Base-by-base conservation (phyloP, 2,797 vertebrate species). In the Rhinella marina region DNA sequence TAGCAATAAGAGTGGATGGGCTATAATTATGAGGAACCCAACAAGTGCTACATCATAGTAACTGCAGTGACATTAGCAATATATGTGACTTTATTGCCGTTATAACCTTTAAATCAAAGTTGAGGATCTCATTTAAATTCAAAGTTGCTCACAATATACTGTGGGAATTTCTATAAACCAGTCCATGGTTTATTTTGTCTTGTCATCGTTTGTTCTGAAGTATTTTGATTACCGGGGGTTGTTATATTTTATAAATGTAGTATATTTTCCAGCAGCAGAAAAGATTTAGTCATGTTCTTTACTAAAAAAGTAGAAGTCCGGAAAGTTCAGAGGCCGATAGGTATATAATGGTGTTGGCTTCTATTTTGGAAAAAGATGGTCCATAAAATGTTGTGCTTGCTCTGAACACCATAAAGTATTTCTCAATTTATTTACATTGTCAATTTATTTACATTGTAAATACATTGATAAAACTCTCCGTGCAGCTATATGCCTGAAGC, bases 51-150 rank as follows among this genome's bases (percentile, higher is more conserved):
- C 52, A 88, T 88, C 86, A 83, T 84, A 83, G 72, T 87, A 87
- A 87, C 81, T 21, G 81, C 81, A 78, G 21, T 83, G 86, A 68
- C 81, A 88, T 88, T 88, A 83, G 81, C 81, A 75, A 56, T 82
- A 70, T 83, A 88, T 83, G 81, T 83, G 73, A 88, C 52, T 83
- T 82, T 76, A 82, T 77, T 59, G 81, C 59, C 64, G 64, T 76
- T 78, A 82, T 84, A 83, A 64, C 86, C 86, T 88, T 87, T 87
- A 73, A 87, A 82, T 82, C 86, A 87, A 81, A 87, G 86, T 64
- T 77, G 78, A 72, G 66, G 48, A 86, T 86, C 78, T 81, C 66
- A 80, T 73, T 81, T 56, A 72, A 81, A 86, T 81, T 86, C 62
- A 25, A 59, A 72, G 27, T 41, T 79, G 29, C 50, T 86, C 59